Percentiles rank a stretch among this genome's conserved stretches.
Conservation (phyloP, 1,140 invertebrate genomes). For the Drosophila sp. region DNA sequence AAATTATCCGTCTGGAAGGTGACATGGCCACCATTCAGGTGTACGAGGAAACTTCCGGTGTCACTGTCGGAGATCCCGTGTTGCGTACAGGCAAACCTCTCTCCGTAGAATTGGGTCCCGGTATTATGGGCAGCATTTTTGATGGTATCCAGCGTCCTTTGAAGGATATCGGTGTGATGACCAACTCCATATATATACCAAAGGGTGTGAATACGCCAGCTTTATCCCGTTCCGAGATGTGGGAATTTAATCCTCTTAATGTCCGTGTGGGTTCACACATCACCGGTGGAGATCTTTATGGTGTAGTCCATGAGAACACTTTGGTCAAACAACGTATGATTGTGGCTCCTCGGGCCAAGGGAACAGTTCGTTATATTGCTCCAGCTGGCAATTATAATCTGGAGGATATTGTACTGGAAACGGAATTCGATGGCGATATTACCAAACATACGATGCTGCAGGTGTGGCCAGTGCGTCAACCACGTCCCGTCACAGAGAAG, state of each 20-base stretch:
- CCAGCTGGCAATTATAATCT: slow-evolving; percentile 97
- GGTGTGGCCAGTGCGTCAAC: slow-evolving; percentile 98
- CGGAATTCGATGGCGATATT: slow-evolving; percentile 98
- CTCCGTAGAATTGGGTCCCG: slow-evolving; percentile 97
- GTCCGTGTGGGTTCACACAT: slow-evolving; percentile 97
- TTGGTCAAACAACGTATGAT: slow-evolving; percentile 98
- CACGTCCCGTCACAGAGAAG: slow-evolving; percentile 98
- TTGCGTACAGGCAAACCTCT: slow-evolving; percentile 98
- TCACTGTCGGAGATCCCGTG: slow-evolving; percentile 99
- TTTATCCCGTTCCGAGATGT: slow-evolving; percentile 91
- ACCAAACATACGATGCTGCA: slow-evolving; percentile 97
- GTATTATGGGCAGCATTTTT: slow-evolving; percentile 99
- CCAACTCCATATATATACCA: slow-evolving; percentile 99
- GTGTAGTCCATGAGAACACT: slow-evolving; percentile 97
- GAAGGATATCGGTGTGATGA: slow-evolving; percentile 97
- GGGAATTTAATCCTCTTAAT: slow-evolving; percentile 96
- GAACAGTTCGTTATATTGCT: slow-evolving; percentile 98
- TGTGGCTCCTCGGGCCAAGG: slow-evolving; percentile 96
- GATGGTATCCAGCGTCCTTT: slow-evolving; percentile 99
- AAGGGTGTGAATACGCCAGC: slow-evolving; percentile 98
- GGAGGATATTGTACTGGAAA: slow-evolving; percentile 97
- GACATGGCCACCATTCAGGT: slow-evolving; percentile 99
- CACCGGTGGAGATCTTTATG: slow-evolving; percentile 98
- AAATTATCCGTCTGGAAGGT: slow-evolving; percentile 99
- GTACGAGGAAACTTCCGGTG: slow-evolving; percentile 99